Evolutionary conservation across 2,888 invertebrate species (phyloP), one percentile per base, ranked within the genome.

Genomic region (Lymantria monacha): DNA sequence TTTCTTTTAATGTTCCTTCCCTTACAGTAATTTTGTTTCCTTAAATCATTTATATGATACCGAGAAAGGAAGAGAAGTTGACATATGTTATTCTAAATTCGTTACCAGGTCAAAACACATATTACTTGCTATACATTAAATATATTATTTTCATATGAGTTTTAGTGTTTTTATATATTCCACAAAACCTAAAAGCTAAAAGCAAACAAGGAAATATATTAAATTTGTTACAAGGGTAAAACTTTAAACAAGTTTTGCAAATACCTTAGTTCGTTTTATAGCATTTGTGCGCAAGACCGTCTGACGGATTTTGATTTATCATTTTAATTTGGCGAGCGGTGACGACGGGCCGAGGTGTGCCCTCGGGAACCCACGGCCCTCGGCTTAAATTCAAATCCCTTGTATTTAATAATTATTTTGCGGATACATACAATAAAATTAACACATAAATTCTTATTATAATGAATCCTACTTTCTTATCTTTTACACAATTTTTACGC

Each of bases 231-330:
- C 48, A 59, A 56, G 50, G 53, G 54, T 61, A 59, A 62, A 66
- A 69, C 55, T 67, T 67, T 69, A 55, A 66, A 65, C 60, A 68
- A 66, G 67, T 69, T 70, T 59, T 43, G 49, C 59, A 60, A 69
- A 64, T 66, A 49, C 61, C 61, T 67, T 60, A 52, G 66, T 68
- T 66, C 66, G 65, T 64, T 69, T 66, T 66, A 68, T 53, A 66
- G 51, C 57, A 62, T 59, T 69, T 63, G 62, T 66, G 68, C 63
- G 66, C 61, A 51, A 69, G 72, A 66, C 68, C 65, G 76, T 68
- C 76, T 82, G 85, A 82, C 79, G 79, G 81, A 81, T 86, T 87
- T 85, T 88, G 88, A 88, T 89, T 87, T 89, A 89, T 88, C 83
- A 86, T 88, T 88, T 87, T 87, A 87, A 89, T 88, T 89, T 87